A percentile compares a stretch with the other conserved stretches of the same genome.
phyloP scores from a whole-genome alignment of 1,140 invertebrate genomes.

The Formica exsecta region DNA sequence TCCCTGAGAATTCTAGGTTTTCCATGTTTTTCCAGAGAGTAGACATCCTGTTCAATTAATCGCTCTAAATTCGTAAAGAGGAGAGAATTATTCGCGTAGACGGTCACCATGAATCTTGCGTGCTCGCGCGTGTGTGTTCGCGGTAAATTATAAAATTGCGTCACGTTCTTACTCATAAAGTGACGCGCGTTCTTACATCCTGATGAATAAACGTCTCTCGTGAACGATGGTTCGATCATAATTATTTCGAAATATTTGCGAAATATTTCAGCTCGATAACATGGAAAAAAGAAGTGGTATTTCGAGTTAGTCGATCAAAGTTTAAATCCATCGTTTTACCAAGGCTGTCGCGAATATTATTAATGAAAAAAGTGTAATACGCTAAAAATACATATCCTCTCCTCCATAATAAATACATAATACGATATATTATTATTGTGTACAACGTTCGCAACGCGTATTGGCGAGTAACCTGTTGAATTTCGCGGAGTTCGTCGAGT shows the following conservation, averaged over 20 bases:
- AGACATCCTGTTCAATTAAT: not conserved
- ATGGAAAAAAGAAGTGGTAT: too few species aligned
- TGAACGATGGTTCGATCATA: not conserved
- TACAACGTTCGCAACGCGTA: not conserved
- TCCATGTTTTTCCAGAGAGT: too few species aligned
- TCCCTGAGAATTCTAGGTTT: too few species aligned
- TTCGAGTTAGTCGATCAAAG: not conserved
- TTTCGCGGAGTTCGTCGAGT: constrained; percentile 9
- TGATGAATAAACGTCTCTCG: constrained; percentile 7
- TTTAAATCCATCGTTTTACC: not conserved
- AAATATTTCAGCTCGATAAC: not conserved
- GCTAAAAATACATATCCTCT: too few species aligned
- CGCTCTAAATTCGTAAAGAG: not conserved
- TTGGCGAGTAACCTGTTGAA: constrained; percentile 47
- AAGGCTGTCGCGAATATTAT: not conserved
- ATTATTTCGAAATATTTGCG: too few species aligned
- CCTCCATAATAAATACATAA: too few species aligned
- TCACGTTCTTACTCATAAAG: constrained; percentile 40
- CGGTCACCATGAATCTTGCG: not conserved
- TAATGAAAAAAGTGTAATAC: not conserved
- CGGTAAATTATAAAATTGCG: constrained; percentile 1
- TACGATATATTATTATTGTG: too few species aligned
- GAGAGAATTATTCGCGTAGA: constrained; percentile 3
- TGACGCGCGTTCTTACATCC: constrained; percentile 11
- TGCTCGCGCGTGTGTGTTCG: not conserved